Evolutionary conservation across 2,888 invertebrate species (phyloP), one percentile per base, ranked within the genome.

Genomic region (Xylota sylvarum): DNA sequence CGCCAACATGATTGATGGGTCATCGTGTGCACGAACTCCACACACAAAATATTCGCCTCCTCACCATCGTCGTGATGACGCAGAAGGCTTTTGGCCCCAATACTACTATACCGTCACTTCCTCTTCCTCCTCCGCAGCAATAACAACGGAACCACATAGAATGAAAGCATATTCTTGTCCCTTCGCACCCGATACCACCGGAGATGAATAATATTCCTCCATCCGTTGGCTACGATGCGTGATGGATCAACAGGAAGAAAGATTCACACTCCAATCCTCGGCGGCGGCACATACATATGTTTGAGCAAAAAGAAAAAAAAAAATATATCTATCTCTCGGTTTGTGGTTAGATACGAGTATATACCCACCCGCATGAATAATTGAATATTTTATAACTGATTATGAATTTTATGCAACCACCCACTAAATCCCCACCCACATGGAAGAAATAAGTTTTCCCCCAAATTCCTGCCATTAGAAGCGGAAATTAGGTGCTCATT

Each of bases 401-500:
- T 77, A 77, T 48, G 52, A 58, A 65, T 52, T 72, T 56, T 27
- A 32, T 55, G 35, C n/a, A n/a, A 17, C 37, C 43, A 5, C 10
- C 37, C 32, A 12, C 5, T 6, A 5, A 5, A 5, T 35, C 35
- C 10, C 14, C 35, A 2, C 27, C 40, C 10, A 2, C 40, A 4
- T 9, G 10, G n/a, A 55, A 40, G 37, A 35, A 56, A 74, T 43
- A 69, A 23, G 52, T 73, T 84, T 64, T 52, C 27, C 69, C 35
- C 5, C 23, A 69, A 70, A 37, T 10, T 35, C 48, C 12, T 58
- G 46, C 70, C 74, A 79, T 85, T 80, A 65, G 70, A 70, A 76
- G 14, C 80, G 84, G 84, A 85, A 80, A 85, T 85, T 85, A 85
- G 84, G 64, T 85, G 84, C 84, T 85, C 84, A 85, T 85, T 85